Evolutionary conservation across 2,113 vertebrate genomes (phyloP), one percentile per base, ranked within the genome.

Genomic region (Pitta sordida): DNA sequence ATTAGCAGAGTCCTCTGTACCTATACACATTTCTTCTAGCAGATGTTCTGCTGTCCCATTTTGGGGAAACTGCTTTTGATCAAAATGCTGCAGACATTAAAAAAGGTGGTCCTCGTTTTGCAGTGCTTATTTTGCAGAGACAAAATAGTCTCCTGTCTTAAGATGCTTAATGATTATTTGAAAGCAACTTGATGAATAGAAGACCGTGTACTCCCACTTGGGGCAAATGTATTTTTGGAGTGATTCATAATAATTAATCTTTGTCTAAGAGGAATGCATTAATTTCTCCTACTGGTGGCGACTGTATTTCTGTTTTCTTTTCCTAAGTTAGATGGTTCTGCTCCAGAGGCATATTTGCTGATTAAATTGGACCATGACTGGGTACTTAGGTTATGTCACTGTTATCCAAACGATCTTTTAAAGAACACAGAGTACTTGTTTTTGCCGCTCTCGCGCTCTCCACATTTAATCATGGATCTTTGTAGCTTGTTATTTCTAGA

Each of bases 201-300:
- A 76, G 63, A 88, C 36, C 0, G 0, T 22, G 17, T 70, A 83
- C 80, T 94, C 83, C 83, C 94, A 88, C 82, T 63, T 76, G 77
- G 86, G 69, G 58, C 74, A 85, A 77, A 49, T 19, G 34, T 91
- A 74, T 79, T 93, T 94, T 84, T 82, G 65, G 89, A 93, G 63
- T 56, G 39, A 95, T 96, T 94, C 65, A 67, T 81, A 80, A 91
- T 74, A 94, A 94, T 95, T 94, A 88, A 94, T 91, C 88, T 86
- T 91, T 96, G 94, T 97, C 90, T 60, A 34, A 87, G 36, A 55
- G 74, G 83, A 96, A 95, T 95, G 88, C 80, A 91, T 82, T 94
- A 49, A 77, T 91, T 96, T 95, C 91, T 96, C 71, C 90, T 94
- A 56, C 75, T 90, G 84, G 9, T 85, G 76, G 39, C 59, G 76